Base-by-base conservation (phyloP, 2,797 vertebrate species). In the Liparis tanakae region DNA sequence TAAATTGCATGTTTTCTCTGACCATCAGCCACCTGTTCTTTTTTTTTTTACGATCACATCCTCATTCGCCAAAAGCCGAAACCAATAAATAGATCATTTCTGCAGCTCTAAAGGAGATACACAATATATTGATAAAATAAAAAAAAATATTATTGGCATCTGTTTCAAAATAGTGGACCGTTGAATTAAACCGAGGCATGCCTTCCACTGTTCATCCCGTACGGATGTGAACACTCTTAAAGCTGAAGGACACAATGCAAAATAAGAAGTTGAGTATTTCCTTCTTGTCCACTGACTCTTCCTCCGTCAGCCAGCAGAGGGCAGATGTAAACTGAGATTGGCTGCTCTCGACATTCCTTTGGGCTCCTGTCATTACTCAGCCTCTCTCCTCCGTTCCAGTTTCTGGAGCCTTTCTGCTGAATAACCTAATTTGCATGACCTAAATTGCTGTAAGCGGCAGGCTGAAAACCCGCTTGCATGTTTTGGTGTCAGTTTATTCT, bases 401-500 rank as follows among this genome's bases (percentile, higher is more conserved):
- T 81, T 80, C 83, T 81, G 81, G 84, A 91, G 85, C 67, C 79
- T 73, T 88, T 89, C 78, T 92, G 82, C 90, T 90, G 78, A 91
- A 89, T 90, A 89, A 90, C 78, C 80, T 81, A 76, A 89, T 91
- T 93, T 55, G 59, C 74, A 61, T 92, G 90, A 94, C 91, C 92
- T 85, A 93, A 78, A 92, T 92, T 89, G 63, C 81, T 79, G 71
- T 83, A 77, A 81, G 76, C 67, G 46, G 72, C 67, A 70, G 80
- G 59, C 78, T 67, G 59, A 70, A 82, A 80, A 85, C 72, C 72
- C 46, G 10, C 39, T 77, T 7, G 3, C 59, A 72, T 79, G 83
- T 87, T 84, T 88, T 70, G 74, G 22, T 56, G 65, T 73, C 22
- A 6, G 58, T 72, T 82, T 78, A 25, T 83, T 70, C 62, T 81